Base-by-base conservation (phyloP, 2,113 vertebrate genomes). In the Odontophorus gujanensis region DNA sequence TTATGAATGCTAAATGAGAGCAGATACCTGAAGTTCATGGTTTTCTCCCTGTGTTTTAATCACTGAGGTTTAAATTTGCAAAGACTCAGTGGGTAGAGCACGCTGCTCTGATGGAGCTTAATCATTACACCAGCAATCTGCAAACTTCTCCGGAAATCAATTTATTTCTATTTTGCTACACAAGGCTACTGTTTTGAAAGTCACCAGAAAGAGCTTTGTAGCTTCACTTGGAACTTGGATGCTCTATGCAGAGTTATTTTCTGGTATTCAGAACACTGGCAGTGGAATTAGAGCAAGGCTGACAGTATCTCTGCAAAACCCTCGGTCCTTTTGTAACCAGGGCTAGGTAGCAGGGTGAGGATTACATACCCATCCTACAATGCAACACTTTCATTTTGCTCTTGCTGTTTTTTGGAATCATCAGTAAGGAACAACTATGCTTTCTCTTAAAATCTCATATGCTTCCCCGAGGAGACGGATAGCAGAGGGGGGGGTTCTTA, bases 321-420 rank as follows among this genome's bases (percentile, higher is more conserved):
- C 21, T 69, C 40, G 21, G 9, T 83, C 11, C 77, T 88, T 94
- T 68, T 90, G 40, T 81, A 57, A 7, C 80, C 43, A 38, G 50
- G 55, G 43, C 65, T 81, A 59, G 80, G 75, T 83, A 72, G 73
- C 55, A 85, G 73, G 80, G 36, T 78, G 83, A 63, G 62, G 75
- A 80, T 69, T 55, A 13, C 38, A 11, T 67, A 28, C 62, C 62
- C 50, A 77, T 59, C 61, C 85, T 92, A 43, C 83, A 72, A 68
- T 92, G 80, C 61, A 57, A 62, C 0, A 0, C 38, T 92, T 85
- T 87, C 89, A 85, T 91, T 96, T 96, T 76, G 36, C 47, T 32
- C 73, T 83, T 66, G 81, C 91, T 95, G 83, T 43, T 94, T 96
- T 90, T 78, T 43, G 76, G 76, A 90, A 88, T 92, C 85, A 92